Evolutionary conservation across 2,797 vertebrate genomes (phyloP), one percentile per base, ranked within the genome.

Genomic region (Epinephelus coioides): DNA sequence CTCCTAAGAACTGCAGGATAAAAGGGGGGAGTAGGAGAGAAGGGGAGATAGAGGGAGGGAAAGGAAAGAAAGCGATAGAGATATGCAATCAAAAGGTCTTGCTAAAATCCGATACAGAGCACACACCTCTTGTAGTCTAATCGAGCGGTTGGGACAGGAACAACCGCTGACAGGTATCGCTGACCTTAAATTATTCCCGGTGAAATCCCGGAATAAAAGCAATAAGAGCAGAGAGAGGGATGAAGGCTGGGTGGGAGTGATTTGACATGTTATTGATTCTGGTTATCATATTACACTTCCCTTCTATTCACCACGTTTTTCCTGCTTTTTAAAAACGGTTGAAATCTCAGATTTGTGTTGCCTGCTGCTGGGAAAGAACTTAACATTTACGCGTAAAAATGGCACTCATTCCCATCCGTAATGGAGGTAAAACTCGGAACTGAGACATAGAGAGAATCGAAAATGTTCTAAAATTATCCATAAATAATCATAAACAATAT

Each of bases 1-100:
- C 89, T 92, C 84, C 91, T 86, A 90, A 86, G 84, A 94, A 90
- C 95, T 96, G 91, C 55, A 87, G 60, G 23, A 43, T 30, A 13
- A 59, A 43, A 3, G 38, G 49, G 15, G 2, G 5, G 46, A 18
- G 25, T 27, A 46, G 9, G 11, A 12, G 17, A 82, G 50, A 80
- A 92, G 46, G 47, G 4, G 23, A 9, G 23, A n/a, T 6, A 3
- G 53, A 38, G 34, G 27, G 50, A 25, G 19, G 10, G 44, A n/a
- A 25, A 8, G 34, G 34, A 34, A 34, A 74, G 51, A 69, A 21
- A 30, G 23, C 84, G 73, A 89, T 34, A 85, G 59, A 94, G 85
- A 95, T 70, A 87, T 91, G 90, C 50, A 59, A 90, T 91, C 69
- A 93, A 91, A 90, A 81, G 76, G 79, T 91, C 79, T 77, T 49